Percentiles rank a stretch among this genome's conserved stretches.
These are phyloP conservation scores for Ostrea edulis DNA, from an alignment of 1,140 invertebrate genomes.

Conservation along the genomic window DNA sequence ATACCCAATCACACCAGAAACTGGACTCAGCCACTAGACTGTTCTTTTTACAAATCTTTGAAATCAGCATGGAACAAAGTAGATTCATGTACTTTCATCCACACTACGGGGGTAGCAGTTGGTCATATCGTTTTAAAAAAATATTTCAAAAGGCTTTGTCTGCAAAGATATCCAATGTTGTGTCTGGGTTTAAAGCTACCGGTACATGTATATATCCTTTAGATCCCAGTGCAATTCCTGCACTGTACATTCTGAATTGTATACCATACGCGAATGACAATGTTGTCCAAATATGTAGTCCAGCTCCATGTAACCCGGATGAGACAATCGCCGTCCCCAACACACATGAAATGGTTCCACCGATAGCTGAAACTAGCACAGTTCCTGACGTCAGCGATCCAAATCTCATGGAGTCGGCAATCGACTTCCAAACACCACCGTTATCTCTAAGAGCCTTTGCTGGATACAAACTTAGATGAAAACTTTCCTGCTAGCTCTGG, in stretches of 20 bases:
- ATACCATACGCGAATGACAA: background rate
- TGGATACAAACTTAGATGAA: background rate
- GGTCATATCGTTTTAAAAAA: slow-evolving; percentile 46
- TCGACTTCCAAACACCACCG: background rate
- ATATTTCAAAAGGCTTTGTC: slow-evolving; percentile 10
- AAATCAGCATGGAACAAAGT: slow-evolving; percentile 44
- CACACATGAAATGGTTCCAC: background rate
- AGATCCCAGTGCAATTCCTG: background rate
- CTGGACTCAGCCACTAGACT: too few species aligned
- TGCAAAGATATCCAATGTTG: background rate
- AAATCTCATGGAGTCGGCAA: background rate
- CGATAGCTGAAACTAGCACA: background rate
- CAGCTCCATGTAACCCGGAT: background rate
- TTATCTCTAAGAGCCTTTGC: background rate
- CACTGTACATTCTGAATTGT: background rate
- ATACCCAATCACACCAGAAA: too few species aligned
- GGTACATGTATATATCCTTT: slow-evolving; percentile 9
- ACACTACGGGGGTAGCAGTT: slow-evolving; percentile 43
- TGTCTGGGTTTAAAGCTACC: background rate
- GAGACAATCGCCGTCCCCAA: background rate
- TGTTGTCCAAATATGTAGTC: background rate
- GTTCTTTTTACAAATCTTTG: slow-evolving; percentile 49
- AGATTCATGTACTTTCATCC: slow-evolving; percentile 36
- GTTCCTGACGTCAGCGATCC: background rate
- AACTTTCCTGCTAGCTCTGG: background rate